Conservation (phyloP, 2,113 vertebrate species). For the Sula dactylatra region DNA sequence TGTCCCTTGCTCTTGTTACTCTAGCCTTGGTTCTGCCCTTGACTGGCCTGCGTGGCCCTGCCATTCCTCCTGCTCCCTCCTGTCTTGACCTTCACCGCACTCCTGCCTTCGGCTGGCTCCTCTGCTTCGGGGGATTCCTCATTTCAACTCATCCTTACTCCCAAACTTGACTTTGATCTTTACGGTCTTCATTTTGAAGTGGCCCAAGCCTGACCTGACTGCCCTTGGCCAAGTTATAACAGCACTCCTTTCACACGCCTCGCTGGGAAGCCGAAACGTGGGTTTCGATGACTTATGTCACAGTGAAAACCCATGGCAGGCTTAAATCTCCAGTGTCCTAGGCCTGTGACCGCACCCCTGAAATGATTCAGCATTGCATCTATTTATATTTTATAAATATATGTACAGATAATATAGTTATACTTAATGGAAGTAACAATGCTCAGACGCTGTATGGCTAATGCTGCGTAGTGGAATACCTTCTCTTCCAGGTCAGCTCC, state of each 20-base stretch:
- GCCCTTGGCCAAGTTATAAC: background rate
- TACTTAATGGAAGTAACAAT: background rate
- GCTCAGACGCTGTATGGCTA: background rate
- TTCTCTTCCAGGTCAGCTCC: background rate
- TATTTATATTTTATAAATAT: background rate
- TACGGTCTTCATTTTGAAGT: background rate
- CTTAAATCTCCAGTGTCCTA: background rate
- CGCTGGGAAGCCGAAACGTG: background rate
- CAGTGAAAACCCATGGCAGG: background rate
- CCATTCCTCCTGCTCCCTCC: background rate
- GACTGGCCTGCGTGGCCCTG: fast-evolving
- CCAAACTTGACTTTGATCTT: background rate
- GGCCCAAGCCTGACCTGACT: background rate
- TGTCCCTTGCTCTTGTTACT: too few relatives aligned
- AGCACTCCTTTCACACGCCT: background rate
- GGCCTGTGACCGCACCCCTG: background rate
- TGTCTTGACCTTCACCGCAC: background rate
- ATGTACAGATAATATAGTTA: background rate
- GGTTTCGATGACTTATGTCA: fast-evolving
- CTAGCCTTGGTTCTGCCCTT: background rate
- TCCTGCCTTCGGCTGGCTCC: background rate
- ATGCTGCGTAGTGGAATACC: too few relatives aligned
- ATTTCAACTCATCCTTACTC: background rate
- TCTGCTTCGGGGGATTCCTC: background rate
- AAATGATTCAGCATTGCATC: too few relatives aligned